Evolutionary conservation across 2,888 invertebrate species (phyloP).

Genomic region (Nomada ferruginata): DNA sequence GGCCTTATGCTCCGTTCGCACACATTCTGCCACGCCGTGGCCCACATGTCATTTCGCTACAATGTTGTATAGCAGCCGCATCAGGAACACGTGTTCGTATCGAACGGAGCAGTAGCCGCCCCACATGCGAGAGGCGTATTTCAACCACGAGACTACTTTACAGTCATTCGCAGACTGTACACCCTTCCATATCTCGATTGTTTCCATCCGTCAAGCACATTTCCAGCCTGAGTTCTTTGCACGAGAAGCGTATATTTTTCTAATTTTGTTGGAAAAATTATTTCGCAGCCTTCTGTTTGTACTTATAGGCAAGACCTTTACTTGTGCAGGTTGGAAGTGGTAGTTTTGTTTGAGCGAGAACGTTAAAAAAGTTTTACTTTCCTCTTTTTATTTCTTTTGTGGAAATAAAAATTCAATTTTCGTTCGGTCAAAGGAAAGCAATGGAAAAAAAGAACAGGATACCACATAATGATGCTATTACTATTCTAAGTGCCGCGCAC

Average conservation of each 20-base stretch:
- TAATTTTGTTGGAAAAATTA: no score
- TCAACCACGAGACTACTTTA: constrained; percentile 40
- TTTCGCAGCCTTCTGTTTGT: no score
- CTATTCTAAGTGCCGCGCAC: constrained; percentile 35
- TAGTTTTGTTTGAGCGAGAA: no score
- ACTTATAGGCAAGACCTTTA: no score
- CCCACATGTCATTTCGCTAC: constrained; percentile 62
- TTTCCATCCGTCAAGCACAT: background rate
- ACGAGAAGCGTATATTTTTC: no score
- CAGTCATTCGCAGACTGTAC: constrained; percentile 21
- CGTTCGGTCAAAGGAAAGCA: background rate
- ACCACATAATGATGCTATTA: constrained; percentile 43
- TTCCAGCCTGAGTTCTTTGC: background rate
- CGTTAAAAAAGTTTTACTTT: no score
- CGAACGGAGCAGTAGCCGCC: constrained; percentile 49
- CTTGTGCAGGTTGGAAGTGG: no score
- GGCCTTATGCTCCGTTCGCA: constrained; percentile 56
- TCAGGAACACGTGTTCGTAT: constrained; percentile 63
- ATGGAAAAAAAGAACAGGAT: constrained; percentile 13
- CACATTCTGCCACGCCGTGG: constrained; percentile 46
- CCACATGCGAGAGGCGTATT: constrained; percentile 42
- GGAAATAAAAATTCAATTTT: background rate
- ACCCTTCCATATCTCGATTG: background rate
- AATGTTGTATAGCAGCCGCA: constrained; percentile 54
- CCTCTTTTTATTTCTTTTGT: background rate